Conservation (phyloP, 2,113 vertebrate species). For the Ceyx margarethae region DNA sequence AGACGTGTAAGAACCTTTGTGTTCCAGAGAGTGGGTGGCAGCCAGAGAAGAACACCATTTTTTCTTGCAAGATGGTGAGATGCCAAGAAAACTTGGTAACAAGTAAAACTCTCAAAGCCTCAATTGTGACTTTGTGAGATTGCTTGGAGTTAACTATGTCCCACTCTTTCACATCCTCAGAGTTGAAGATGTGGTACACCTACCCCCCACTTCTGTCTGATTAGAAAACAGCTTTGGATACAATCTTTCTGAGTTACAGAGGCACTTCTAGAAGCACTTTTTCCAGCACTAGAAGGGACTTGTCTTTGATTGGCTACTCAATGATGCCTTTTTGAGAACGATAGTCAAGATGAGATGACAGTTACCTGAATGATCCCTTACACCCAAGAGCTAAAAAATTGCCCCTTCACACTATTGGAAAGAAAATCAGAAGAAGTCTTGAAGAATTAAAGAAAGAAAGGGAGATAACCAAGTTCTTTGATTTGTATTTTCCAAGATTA, state of each 20-base stretch:
- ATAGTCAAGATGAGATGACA: not conserved
- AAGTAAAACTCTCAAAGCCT: not conserved
- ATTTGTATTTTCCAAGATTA: not conserved
- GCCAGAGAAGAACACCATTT: not conserved
- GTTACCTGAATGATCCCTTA: not conserved
- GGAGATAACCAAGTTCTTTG: not conserved
- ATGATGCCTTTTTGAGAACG: not conserved
- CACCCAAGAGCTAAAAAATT: not conserved
- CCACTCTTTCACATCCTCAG: not conserved
- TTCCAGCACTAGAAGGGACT: not conserved
- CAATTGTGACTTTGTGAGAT: not conserved
- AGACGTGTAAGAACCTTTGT: not conserved
- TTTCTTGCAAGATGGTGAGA: not conserved
- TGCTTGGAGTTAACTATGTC: not conserved
- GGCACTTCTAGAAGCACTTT: not conserved
- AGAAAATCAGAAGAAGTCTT: not conserved
- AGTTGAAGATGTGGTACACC: not conserved
- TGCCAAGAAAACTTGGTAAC: not conserved
- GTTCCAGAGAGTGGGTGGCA: not conserved
- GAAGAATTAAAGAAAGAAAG: not conserved
- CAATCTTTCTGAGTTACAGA: not conserved
- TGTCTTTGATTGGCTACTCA: not conserved
- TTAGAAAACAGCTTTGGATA: not conserved
- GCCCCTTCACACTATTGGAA: not conserved
- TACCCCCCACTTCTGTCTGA: not conserved